phyloP scores from a whole-genome alignment of 2,888 invertebrate species.

The Tachina grossa region DNA sequence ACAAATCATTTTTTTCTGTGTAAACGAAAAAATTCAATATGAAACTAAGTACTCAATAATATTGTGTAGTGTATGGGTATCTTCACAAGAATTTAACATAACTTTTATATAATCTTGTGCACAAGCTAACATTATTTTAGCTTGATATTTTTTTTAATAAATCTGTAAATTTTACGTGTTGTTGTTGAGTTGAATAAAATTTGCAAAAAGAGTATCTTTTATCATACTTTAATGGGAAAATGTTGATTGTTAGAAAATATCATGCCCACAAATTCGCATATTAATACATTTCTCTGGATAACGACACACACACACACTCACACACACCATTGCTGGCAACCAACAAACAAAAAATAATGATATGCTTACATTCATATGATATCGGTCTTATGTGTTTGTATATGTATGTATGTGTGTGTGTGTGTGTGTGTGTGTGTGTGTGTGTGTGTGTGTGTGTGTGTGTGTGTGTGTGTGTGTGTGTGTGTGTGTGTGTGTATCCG shows the following conservation, averaged over 20 bases:
- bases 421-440: not conserved
- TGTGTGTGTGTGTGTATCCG: not conserved
- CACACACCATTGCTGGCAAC: not conserved
- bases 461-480: not conserved
- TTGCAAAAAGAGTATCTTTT: not conserved
- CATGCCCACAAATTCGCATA: conserved; percentile 34
- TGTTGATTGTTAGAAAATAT: conserved; percentile 28
- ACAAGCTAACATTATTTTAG: not conserved
- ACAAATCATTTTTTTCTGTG: too few relatives aligned
- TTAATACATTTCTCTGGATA: not conserved
- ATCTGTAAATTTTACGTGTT: too few relatives aligned
- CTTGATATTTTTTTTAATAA: too few relatives aligned
- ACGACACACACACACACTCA: not conserved
- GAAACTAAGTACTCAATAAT: too few relatives aligned
- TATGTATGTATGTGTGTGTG: too few relatives aligned
- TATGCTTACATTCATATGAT: conserved; percentile 9
- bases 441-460: not conserved
- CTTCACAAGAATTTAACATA: not conserved
- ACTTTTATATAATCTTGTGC: not conserved
- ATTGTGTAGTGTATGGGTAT: too few relatives aligned
- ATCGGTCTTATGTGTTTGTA: not conserved
- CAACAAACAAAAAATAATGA: not conserved
- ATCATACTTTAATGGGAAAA: conserved; percentile 7
- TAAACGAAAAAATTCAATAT: too few relatives aligned
- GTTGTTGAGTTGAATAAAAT: not conserved